Percentiles rank a stretch among this genome's conserved stretches.
These are phyloP conservation scores for Arnoldichthys spilopterus DNA, from an alignment of 2,797 vertebrate genomes.

Conservation along the genomic window DNA sequence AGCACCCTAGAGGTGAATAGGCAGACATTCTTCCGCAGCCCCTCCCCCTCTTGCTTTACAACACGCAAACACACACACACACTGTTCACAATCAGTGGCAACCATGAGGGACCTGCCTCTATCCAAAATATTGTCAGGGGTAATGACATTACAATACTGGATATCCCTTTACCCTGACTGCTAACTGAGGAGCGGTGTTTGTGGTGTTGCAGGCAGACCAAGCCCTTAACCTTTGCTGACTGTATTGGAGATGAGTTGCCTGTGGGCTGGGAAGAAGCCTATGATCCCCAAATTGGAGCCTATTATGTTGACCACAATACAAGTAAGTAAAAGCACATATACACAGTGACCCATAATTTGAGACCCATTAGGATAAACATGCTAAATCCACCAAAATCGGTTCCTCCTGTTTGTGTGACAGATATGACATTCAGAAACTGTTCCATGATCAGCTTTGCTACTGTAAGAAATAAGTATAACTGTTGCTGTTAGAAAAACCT, in stretches of 20 bases:
- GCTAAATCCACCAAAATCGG: neutral
- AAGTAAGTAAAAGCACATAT: conserved; percentile 81
- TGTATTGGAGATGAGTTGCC: conserved; percentile 97
- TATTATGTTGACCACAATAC: conserved; percentile 99
- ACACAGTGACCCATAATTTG: neutral
- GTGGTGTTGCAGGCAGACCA: conserved; percentile 86
- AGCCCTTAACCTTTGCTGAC: conserved; percentile 96
- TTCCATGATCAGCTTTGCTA: neutral
- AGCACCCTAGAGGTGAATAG: conserved; percentile 70
- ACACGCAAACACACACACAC: conserved; percentile 21
- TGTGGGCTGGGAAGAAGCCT: conserved; percentile 96
- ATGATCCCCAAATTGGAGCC: conserved; percentile 89
- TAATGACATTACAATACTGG: neutral
- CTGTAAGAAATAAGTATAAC: neutral
- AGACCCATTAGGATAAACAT: neutral
- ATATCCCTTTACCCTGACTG: neutral
- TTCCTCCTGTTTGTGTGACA: neutral
- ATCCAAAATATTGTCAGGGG: conserved; percentile 15
- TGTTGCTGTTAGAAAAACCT: too few relatives aligned
- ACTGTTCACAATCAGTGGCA: conserved; percentile 8
- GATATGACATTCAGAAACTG: neutral
- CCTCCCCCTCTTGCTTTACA: conserved; percentile 26
- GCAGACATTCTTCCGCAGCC: conserved; percentile 58
- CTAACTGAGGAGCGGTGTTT: conserved; percentile 24
- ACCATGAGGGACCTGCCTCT: conserved; percentile 16